Evolutionary conservation across 2,797 vertebrate species (phyloP).

Genomic region (Parotocinclus haroldoi): DNA sequence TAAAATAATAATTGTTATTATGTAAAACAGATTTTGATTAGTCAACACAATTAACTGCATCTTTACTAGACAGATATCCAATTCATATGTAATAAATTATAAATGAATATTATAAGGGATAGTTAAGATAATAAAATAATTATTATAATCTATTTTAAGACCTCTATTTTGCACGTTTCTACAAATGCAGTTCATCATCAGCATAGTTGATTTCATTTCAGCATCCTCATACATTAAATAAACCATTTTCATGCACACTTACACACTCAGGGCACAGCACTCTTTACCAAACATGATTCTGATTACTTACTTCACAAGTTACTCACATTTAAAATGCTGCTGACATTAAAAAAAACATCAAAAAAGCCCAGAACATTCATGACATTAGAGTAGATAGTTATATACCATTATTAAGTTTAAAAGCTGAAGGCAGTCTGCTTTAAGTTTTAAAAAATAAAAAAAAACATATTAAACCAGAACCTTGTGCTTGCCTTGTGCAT

Average conservation of each 20-base stretch:
- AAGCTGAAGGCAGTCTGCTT: not conserved
- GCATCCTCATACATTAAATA: conserved; percentile 1
- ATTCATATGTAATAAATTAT: too few species aligned
- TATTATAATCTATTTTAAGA: too few species aligned
- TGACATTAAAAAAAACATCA: conserved; percentile 26
- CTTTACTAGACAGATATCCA: too few species aligned
- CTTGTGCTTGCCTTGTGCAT: not conserved
- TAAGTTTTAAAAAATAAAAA: not conserved
- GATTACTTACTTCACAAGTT: not conserved
- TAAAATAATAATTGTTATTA: too few species aligned
- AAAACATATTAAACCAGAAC: not conserved
- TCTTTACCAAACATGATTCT: conserved; percentile 15
- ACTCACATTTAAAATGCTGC: conserved; percentile 2
- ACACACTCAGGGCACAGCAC: conserved; percentile 8
- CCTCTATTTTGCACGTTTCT: not conserved
- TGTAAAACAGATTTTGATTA: too few species aligned
- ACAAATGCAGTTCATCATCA: not conserved
- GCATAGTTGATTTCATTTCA: conserved; percentile 12
- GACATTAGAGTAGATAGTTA: conserved; percentile 8
- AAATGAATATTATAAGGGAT: too few species aligned
- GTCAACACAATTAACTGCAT: too few species aligned
- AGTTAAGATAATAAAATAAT: too few species aligned
- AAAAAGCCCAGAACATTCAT: conserved; percentile 6
- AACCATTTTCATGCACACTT: not conserved
- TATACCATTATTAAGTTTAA: conserved; percentile 2